These are phyloP conservation scores for Natator depressus DNA, from an alignment of 2,113 vertebrate species.

Conservation along the genomic window DNA sequence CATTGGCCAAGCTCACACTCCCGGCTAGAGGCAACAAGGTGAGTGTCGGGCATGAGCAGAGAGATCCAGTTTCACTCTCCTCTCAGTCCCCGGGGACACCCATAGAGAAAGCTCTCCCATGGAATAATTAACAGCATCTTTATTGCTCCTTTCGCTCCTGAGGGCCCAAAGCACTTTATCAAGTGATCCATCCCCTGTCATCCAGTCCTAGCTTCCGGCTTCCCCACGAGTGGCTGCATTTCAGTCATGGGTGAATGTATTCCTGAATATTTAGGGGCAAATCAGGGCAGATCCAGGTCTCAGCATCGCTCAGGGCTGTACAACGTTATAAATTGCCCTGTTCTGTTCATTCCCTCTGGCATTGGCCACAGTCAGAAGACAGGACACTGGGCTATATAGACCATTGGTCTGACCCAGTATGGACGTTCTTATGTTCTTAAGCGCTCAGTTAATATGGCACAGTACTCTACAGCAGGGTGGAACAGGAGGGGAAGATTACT, in stretches of 20 bases:
- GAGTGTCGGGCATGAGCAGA: background rate
- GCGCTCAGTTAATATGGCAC: background rate
- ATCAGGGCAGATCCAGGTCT: background rate
- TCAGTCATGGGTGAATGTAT: background rate
- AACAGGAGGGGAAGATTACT: background rate
- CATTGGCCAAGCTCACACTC: background rate
- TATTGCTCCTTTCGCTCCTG: background rate
- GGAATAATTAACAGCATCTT: background rate
- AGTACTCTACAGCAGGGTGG: background rate
- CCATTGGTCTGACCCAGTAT: background rate
- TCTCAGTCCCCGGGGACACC: accelerated
- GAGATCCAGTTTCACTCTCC: background rate
- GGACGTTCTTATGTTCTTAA: background rate
- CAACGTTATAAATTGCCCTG: background rate
- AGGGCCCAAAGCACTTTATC: background rate
- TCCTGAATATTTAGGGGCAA: background rate
- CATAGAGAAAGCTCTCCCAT: accelerated
- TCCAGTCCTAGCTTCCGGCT: background rate
- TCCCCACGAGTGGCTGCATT: background rate
- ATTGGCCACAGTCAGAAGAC: background rate
- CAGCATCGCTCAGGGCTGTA: background rate
- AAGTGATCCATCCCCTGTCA: background rate
- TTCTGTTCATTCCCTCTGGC: background rate
- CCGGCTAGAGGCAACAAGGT: background rate
- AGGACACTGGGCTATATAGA: background rate